phyloP scores from a whole-genome alignment of 2,888 invertebrate genomes.

The Eupsilia transversa region DNA sequence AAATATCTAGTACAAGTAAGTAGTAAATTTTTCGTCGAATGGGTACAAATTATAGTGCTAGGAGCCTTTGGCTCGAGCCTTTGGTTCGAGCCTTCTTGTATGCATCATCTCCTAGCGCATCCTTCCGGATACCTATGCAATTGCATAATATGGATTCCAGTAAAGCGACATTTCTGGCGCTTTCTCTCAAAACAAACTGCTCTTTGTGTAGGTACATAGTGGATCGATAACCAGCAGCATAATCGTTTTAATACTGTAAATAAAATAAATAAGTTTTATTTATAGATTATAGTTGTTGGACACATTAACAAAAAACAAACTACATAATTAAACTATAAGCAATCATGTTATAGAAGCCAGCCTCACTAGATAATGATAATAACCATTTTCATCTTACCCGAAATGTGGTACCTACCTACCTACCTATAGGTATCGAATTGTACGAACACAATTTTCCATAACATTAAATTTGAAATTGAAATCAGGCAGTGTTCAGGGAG shows the following conservation, averaged over 20 bases:
- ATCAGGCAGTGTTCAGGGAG: neutral
- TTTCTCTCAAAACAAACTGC: conserved; percentile 5
- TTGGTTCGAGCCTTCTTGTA: conserved; percentile 30
- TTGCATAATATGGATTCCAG: conserved; percentile 11
- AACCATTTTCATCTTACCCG: conserved; percentile 46
- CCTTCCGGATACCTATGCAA: conserved; percentile 22
- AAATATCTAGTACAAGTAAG: too few species aligned
- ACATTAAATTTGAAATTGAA: neutral
- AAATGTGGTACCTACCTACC: neutral
- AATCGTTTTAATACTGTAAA: conserved; percentile 36
- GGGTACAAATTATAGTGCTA: conserved; percentile 41
- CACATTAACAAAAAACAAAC: neutral
- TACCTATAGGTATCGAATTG: neutral
- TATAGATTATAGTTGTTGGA: neutral
- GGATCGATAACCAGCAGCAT: conserved; percentile 24
- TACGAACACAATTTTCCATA: conserved; percentile 4
- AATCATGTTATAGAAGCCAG: conserved; percentile 47
- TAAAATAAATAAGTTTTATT: conserved; percentile 9
- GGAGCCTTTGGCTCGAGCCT: conserved; percentile 22
- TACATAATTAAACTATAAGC: conserved; percentile 22
- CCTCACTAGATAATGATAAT: conserved; percentile 16
- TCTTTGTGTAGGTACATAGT: conserved; percentile 12
- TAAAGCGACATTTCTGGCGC: conserved; percentile 20
- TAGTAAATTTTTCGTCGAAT: conserved; percentile 6
- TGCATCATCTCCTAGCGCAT: conserved; percentile 31